Evolutionary conservation across 2,888 invertebrate genomes (phyloP).

Genomic region (Acrocyrtus sp.): DNA sequence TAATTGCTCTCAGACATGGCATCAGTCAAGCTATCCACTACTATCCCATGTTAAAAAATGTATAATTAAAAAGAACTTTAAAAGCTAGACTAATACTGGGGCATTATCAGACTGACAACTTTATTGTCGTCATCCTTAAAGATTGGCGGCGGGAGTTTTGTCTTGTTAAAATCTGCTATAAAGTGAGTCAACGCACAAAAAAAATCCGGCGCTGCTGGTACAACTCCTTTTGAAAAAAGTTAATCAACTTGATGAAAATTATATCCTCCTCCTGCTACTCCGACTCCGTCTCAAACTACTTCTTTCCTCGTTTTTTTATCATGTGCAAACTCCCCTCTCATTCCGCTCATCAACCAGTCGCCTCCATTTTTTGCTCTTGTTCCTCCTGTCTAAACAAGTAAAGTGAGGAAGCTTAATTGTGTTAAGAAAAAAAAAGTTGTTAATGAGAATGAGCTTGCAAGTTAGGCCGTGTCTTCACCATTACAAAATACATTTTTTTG

Average conservation of each 20-base stretch:
- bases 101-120: no score
- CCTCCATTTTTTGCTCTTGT: slow-evolving; percentile 4
- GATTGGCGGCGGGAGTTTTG: no score
- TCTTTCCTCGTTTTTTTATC: not conserved
- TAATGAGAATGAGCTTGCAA: slow-evolving; percentile 35
- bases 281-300: not conserved
- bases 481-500: no score
- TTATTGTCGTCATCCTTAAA: no score
- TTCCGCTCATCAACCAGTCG: not conserved
- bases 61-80: no score
- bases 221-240: not conserved
- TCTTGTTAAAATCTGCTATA: no score
- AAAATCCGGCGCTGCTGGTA: not conserved
- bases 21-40: no score
- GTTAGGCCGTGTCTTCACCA: no score
- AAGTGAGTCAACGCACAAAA: no score
- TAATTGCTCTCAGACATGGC: slow-evolving; percentile 28
- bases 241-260: not conserved
- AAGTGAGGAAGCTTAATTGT: slow-evolving; percentile 43
- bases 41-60: no score
- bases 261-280: not conserved
- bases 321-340: no score
- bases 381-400: not conserved
- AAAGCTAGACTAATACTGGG: no score
- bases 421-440: slow-evolving; percentile 40